A percentile compares a stretch with the other conserved stretches of the same genome.
Conservation (phyloP, 2,888 invertebrate genomes). For the Andrena minutula region DNA sequence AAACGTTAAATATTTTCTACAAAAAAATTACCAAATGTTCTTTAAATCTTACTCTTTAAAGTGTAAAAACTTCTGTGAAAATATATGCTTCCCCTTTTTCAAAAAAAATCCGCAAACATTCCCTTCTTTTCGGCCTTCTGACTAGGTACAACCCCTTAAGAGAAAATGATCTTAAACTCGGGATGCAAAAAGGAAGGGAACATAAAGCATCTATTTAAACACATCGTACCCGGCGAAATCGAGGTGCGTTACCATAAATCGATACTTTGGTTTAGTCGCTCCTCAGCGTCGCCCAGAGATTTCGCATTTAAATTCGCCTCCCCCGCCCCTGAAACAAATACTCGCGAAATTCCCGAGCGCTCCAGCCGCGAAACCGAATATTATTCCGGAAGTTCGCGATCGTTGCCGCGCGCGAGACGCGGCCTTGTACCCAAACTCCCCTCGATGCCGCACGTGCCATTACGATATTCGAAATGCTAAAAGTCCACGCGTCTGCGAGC, state of each 20-base stretch:
- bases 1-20: too few relatives aligned
- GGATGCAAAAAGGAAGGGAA: constrained; percentile 7
- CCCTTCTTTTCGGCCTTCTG: too few relatives aligned
- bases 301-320: constrained; percentile 45
- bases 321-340: neutral
- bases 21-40: too few relatives aligned
- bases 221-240: neutral
- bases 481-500: constrained; percentile 36
- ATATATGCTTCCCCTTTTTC: too few relatives aligned
- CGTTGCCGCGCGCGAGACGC: constrained; percentile 28
- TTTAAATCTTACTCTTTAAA: too few relatives aligned
- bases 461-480: constrained; percentile 50
- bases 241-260: constrained; percentile 54
- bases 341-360: constrained; percentile 20
- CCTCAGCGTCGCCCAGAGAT: constrained; percentile 19
- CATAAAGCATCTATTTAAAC: constrained; percentile 1
- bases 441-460: constrained; percentile 51
- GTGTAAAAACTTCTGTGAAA: too few relatives aligned
- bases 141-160: too few relatives aligned
- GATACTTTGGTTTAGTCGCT: constrained; percentile 47
- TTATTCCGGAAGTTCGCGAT: constrained; percentile 57
- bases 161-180: neutral
- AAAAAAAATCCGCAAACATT: too few relatives aligned
- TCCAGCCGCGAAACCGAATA: constrained; percentile 46
- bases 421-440: constrained; percentile 41